Conservation (phyloP, 2,113 vertebrate species). For the Leptobrachium ailaonicum region DNA sequence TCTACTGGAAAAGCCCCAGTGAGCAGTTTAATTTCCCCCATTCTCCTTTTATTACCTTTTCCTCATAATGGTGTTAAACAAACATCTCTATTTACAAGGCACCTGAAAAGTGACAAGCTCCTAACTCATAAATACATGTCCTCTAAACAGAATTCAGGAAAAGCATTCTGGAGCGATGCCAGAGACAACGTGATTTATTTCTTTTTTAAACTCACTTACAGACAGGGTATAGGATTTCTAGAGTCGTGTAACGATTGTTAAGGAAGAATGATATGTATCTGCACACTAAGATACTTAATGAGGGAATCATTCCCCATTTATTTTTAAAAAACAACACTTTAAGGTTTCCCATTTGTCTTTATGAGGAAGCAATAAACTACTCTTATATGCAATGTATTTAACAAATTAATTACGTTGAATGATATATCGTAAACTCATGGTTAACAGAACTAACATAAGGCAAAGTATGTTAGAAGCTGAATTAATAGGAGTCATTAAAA, state of each 20-base stretch:
- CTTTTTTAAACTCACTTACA: conserved; percentile 8
- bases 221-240: conserved; percentile 21
- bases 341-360: neutral
- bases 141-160: conserved; percentile 10
- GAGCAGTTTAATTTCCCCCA: conserved; percentile 29
- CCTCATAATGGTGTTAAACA: conserved; percentile 25
- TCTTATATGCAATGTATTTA: conserved; percentile 3
- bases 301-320: conserved; percentile 10
- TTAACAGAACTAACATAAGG: neutral
- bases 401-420: conserved; percentile 9
- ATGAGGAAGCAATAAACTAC: neutral
- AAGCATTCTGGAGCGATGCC: conserved; percentile 6
- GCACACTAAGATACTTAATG: neutral
- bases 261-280: neutral
- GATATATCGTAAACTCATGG: neutral
- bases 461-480: no score
- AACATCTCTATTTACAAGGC: conserved; percentile 35
- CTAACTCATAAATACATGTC: conserved; percentile 23
- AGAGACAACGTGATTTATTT: conserved; percentile 27
- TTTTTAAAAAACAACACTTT: conserved; percentile 5
- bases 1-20: conserved; percentile 23
- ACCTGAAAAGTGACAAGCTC: conserved; percentile 36
- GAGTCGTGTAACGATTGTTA: conserved; percentile 1
- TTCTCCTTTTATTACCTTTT: conserved; percentile 18
- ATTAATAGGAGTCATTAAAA: no score